Conservation (phyloP, 1,140 invertebrate species). For the Drosophila elegans region DNA sequence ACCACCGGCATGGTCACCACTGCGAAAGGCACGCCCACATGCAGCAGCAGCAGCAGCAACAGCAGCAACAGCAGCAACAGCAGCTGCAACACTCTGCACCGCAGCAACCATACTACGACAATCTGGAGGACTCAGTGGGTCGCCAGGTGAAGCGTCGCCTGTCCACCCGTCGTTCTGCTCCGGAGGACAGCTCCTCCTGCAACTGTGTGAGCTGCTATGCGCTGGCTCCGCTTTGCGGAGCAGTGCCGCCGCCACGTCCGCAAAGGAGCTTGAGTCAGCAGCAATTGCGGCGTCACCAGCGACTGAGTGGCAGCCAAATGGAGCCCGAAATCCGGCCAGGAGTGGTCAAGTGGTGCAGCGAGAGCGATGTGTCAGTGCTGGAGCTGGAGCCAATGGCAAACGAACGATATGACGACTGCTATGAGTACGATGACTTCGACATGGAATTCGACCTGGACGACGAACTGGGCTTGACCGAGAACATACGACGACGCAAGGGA, state of each 20-base stretch:
- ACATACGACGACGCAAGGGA: conserved; percentile 32
- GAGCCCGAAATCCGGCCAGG: conserved; percentile 44
- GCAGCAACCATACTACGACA: conserved; percentile 61
- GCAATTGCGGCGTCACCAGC: conserved; percentile 75
- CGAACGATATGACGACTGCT: conserved; percentile 67
- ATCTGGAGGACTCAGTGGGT: conserved; percentile 61
- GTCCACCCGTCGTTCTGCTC: conserved; percentile 52
- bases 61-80: conserved; percentile 32
- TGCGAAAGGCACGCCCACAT: conserved; percentile 36
- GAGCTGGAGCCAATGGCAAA: conserved; percentile 55
- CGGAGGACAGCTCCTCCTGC: conserved; percentile 44
- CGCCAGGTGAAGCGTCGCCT: conserved; percentile 52
- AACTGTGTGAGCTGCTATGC: conserved; percentile 82
- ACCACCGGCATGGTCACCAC: conserved; percentile 40
- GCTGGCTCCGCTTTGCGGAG: conserved; percentile 74
- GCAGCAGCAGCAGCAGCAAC: conserved; percentile 6
- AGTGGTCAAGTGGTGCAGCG: conserved; percentile 81
- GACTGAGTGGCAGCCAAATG: conserved; percentile 63
- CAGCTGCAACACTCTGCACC: conserved; percentile 8
- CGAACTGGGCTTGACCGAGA: conserved; percentile 31
- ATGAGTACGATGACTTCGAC: conserved; percentile 73
- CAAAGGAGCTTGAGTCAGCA: conserved; percentile 78
- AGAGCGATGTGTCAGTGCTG: conserved; percentile 80
- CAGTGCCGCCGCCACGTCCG: conserved; percentile 66
- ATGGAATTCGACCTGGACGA: conserved; percentile 72